These are phyloP conservation scores for Patella caerulea DNA, from an alignment of 2,888 invertebrate genomes.

Conservation along the genomic window DNA sequence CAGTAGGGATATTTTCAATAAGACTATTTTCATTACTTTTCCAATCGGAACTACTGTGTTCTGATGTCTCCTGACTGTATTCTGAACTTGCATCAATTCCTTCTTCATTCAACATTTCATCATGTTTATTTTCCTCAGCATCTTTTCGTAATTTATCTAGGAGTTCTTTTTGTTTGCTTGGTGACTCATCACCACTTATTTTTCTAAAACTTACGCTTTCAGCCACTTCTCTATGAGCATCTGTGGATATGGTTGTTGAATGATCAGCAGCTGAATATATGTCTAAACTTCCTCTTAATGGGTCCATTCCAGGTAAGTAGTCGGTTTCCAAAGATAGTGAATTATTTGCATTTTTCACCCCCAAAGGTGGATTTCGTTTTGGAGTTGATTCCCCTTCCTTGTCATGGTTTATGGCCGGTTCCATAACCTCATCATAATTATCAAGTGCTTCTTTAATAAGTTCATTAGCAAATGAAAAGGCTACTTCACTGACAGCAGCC, in stretches of 20 bases:
- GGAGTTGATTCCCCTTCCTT: neutral
- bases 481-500: conserved; percentile 45
- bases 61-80: neutral
- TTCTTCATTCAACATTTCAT: conserved; percentile 15
- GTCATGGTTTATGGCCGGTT: neutral
- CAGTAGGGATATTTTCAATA: too few species aligned
- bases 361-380: neutral
- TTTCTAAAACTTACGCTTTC: conserved; percentile 57
- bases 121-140: neutral
- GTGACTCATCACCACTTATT: conserved; percentile 42
- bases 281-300: conserved; percentile 55
- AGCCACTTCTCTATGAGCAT: conserved; percentile 54
- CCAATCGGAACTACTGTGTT: neutral
- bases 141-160: conserved; percentile 9
- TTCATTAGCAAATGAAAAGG: conserved; percentile 52
- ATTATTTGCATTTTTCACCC: neutral
- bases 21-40: too few species aligned
- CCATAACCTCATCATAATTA: conserved; percentile 31
- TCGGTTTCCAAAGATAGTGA: conserved; percentile 57
- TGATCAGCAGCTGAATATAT: conserved; percentile 39
- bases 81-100: neutral
- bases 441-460: conserved; percentile 59
- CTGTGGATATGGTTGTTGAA: conserved; percentile 44
- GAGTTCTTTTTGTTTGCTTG: neutral
- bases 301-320: conserved; percentile 60